Evolutionary conservation across 2,888 invertebrate genomes (phyloP).

Genomic region (Nomada lathburiana): DNA sequence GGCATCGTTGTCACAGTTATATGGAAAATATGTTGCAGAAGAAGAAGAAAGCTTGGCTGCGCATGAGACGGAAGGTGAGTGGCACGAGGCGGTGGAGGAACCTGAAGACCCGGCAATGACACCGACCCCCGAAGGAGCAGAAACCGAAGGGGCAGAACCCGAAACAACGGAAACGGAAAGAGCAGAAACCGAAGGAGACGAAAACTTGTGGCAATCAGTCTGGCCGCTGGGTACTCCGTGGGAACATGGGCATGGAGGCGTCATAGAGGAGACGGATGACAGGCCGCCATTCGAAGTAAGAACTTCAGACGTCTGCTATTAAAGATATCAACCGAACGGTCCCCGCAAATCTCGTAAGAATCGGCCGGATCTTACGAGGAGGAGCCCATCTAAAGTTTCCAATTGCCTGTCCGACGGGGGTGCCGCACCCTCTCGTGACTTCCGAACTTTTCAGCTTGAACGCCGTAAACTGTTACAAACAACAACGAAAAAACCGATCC

Average conservation of each 20-base stretch:
- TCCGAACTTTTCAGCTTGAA: constrained; percentile 19
- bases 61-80: too few relatives aligned
- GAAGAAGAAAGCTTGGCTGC: too few relatives aligned
- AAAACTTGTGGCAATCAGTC: not conserved
- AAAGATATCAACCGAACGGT: not conserved
- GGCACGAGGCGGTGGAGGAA: too few relatives aligned
- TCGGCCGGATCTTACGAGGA: constrained; percentile 12
- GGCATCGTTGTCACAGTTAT: too few relatives aligned
- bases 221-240: constrained; percentile 75
- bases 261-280: constrained; percentile 13
- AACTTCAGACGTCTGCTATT: constrained; percentile 8
- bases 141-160: not conserved
- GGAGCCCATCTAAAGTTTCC: not conserved
- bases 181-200: too few relatives aligned
- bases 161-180: not conserved
- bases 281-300: constrained; percentile 62
- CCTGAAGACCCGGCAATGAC: too few relatives aligned
- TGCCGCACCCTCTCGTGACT: not conserved
- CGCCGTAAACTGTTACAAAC: not conserved
- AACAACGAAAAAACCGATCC: not conserved
- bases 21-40: too few relatives aligned
- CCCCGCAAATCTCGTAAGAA: constrained; percentile 8
- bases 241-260: constrained; percentile 45
- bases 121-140: too few relatives aligned
- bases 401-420: not conserved